A percentile compares a stretch with the other conserved stretches of the same genome.
These are phyloP conservation scores for Lepeophtheirus nordmannii DNA, from an alignment of 2,888 invertebrate species.

Conservation along the genomic window DNA sequence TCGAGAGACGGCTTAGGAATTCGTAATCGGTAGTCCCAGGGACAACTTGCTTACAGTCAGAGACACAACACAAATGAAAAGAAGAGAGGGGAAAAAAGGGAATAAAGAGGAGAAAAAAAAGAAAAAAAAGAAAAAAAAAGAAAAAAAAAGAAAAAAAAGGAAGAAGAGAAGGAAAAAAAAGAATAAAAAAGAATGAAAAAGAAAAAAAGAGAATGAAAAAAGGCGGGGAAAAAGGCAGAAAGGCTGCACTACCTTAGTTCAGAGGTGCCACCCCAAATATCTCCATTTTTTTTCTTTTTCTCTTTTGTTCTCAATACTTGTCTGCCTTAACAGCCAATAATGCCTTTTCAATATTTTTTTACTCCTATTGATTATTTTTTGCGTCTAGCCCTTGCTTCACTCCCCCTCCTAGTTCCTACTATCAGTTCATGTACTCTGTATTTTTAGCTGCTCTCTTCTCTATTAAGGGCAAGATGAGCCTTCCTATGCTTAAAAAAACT, in stretches of 20 bases:
- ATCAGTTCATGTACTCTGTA: no score
- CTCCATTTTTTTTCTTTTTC: not conserved
- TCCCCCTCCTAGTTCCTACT: no score
- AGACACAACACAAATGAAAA: no score
- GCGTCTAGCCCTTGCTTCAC: slow-evolving; percentile 7
- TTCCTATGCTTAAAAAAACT: no score
- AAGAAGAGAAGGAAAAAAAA: not conserved
- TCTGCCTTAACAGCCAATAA: not conserved
- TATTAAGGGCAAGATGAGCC: no score
- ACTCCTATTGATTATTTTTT: slow-evolving; percentile 1
- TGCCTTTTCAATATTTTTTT: not conserved
- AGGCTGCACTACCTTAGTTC: not conserved
- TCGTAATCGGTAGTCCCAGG: no score
- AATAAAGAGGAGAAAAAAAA: not conserved
- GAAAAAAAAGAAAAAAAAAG: not conserved
- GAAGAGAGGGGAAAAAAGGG: not conserved
- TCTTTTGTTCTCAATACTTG: not conserved
- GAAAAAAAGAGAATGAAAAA: not conserved
- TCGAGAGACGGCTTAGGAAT: no score
- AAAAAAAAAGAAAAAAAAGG: not conserved
- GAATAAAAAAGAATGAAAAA: not conserved
- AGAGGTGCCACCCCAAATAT: not conserved
- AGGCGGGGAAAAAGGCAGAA: not conserved
- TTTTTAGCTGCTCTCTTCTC: no score
- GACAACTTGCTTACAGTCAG: no score